Base-by-base conservation (phyloP, 2,797 vertebrate genomes). In the Falco berigora region DNA sequence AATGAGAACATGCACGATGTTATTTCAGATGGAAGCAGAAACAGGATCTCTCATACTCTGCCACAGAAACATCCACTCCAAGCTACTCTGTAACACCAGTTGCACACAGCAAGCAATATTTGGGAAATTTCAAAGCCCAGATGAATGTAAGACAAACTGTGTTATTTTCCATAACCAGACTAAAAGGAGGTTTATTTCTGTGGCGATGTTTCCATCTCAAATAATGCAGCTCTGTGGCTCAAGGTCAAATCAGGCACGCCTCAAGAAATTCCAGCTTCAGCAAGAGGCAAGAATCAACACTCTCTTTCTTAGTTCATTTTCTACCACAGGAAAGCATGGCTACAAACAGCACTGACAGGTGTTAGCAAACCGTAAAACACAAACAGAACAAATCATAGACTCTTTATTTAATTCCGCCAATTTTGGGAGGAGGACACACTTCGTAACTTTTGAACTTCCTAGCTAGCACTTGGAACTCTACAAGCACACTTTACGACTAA, bases 301-400 rank as follows among this genome's bases (percentile, higher is more conserved):
- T 8, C 5, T 10, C 38, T 22, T n/a, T 42, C 27, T 50, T 34
- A 80, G 68, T 34, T 47, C 0, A 19, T 59, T 58, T 91, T 77
- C 49, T 67, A 36, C 12, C 32, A 42, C 21, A 66, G 28, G 11
- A 91, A 79, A 87, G 14, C 10, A 64, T 0, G 53, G 22, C 18
- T 52, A 86, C 0, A 0, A 86, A 62, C 5, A 86, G 23, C 27
- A 64, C 6, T 22, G 25, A 62, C 3, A 3, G 4, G 7, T 20
- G 5, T 30, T 14, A 21, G 7, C 6, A 44, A 83, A 78, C 4
- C 14, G 13, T 53, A 50, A 84, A 49, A 68, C 0, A 2, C 1
- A 3, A 78, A 21, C 7, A 25, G 24, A 66, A 64, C 86, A 76
- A n/a, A 25, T 1, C 12, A 56, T 1, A 44, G 46, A 38, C 13